Conservation (phyloP, 2,113 vertebrate genomes). For the Caloenas nicobarica region DNA sequence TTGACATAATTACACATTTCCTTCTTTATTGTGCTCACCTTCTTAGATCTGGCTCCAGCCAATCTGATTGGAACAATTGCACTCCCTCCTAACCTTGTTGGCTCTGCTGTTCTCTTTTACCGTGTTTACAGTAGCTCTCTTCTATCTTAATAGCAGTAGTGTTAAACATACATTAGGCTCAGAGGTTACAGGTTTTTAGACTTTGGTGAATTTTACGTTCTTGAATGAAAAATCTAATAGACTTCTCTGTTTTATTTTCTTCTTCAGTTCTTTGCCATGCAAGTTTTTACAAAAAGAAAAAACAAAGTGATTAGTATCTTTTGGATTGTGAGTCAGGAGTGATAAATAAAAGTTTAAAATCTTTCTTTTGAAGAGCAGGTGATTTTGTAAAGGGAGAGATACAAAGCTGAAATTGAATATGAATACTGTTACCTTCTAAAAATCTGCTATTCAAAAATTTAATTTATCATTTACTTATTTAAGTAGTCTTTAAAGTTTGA, state of each 20-base stretch:
- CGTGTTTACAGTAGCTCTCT: slow-evolving; percentile 6
- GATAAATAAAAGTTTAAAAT: not conserved
- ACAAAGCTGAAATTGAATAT: not conserved
- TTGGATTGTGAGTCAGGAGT: not conserved
- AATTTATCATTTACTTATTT: not conserved
- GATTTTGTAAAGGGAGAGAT: not conserved
- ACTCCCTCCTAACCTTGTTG: slow-evolving; percentile 12
- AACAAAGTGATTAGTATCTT: not conserved
- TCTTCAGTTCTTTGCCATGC: not conserved
- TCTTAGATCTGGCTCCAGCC: slow-evolving; percentile 78
- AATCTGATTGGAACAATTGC: slow-evolving; percentile 77
- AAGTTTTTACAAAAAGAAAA: not conserved
- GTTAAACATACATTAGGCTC: not conserved
- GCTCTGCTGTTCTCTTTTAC: slow-evolving; percentile 10
- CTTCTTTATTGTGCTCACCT: slow-evolving; percentile 72
- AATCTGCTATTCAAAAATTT: not conserved
- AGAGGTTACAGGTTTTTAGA: not conserved
- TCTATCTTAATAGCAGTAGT: not conserved
- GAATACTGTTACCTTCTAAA: not conserved
- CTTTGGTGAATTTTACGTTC: not conserved
- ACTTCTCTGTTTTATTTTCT: not conserved
- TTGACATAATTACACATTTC: slow-evolving; percentile 49
- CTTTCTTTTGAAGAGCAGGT: not conserved
- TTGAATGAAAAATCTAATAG: not conserved
- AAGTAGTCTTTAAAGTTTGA: not conserved